Percentiles rank a stretch among this genome's conserved stretches.
Conservation (phyloP, 2,113 vertebrate genomes). For the Thunnus thynnus region DNA sequence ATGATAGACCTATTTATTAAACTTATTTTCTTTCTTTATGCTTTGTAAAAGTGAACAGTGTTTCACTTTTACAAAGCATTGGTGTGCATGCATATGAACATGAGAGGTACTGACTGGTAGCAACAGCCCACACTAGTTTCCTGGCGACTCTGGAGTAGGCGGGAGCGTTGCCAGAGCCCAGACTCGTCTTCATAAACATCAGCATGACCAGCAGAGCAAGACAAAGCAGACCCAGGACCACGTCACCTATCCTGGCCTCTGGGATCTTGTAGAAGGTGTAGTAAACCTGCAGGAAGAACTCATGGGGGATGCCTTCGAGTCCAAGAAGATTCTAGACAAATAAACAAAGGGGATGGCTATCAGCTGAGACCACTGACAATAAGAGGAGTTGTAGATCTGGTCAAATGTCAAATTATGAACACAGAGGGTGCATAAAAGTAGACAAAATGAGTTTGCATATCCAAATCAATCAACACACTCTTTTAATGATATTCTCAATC, state of each 20-base stretch:
- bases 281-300: conserved; percentile 93
- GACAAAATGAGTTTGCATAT: no score
- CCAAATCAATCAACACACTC: no score
- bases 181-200: conserved; percentile 84
- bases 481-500: no score
- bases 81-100: neutral
- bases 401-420: neutral
- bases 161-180: conserved; percentile 50
- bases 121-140: conserved; percentile 85
- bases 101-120: conserved; percentile 86
- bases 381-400: neutral
- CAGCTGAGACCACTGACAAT: neutral
- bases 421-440: neutral
- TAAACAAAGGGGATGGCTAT: neutral
- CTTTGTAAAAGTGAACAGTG: neutral
- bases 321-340: conserved; percentile 92
- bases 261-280: conserved; percentile 87
- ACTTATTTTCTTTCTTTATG: no score
- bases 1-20: no score
- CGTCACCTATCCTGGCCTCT: conserved; percentile 90
- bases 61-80: no score
- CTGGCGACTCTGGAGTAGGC: conserved; percentile 73
- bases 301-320: conserved; percentile 86
- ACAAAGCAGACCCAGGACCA: conserved; percentile 89
- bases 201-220: conserved; percentile 84